phyloP scores from a whole-genome alignment of 2,113 vertebrate species.

The Megaleporinus macrocephalus region DNA sequence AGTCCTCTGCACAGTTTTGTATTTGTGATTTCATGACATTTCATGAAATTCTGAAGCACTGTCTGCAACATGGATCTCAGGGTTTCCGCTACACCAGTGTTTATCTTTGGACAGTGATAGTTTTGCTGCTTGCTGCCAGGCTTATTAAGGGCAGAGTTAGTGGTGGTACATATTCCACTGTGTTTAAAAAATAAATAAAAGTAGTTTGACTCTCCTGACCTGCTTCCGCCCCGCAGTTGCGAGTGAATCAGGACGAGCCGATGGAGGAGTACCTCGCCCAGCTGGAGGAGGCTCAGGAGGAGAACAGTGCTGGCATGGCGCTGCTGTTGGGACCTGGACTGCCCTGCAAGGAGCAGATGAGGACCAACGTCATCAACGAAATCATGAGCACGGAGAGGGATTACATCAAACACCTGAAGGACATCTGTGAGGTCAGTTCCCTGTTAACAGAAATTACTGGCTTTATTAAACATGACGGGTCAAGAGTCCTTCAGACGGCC shows the following conservation, averaged over 20 bases:
- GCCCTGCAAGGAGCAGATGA: conserved; percentile 94
- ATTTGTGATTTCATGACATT: too few relatives aligned
- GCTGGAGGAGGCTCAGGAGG: conserved; percentile 73
- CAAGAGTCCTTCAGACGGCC: too few relatives aligned
- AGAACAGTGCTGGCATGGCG: conserved; percentile 69
- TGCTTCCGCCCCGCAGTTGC: conserved; percentile 75
- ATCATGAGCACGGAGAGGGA: conserved; percentile 96
- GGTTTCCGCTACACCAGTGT: too few relatives aligned
- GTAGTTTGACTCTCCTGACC: neutral
- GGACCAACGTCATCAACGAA: conserved; percentile 95
- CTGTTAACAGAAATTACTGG: neutral
- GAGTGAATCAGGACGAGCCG: conserved; percentile 96
- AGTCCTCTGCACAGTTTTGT: too few relatives aligned
- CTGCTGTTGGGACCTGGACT: conserved; percentile 80
- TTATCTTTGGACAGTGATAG: too few relatives aligned
- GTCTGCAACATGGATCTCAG: too few relatives aligned
- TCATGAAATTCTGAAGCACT: too few relatives aligned
- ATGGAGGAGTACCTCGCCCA: conserved; percentile 84
- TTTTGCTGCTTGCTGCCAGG: too few relatives aligned
- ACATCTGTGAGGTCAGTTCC: conserved; percentile 92
- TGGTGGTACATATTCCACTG: too few relatives aligned
- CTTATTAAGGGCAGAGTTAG: too few relatives aligned
- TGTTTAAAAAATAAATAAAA: too few relatives aligned
- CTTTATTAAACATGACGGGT: too few relatives aligned
- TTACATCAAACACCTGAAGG: conserved; percentile 96